Evolutionary conservation across 1,140 invertebrate genomes (phyloP), one percentile per base, ranked within the genome.

Genomic region (Andrena cerasifolii): DNA sequence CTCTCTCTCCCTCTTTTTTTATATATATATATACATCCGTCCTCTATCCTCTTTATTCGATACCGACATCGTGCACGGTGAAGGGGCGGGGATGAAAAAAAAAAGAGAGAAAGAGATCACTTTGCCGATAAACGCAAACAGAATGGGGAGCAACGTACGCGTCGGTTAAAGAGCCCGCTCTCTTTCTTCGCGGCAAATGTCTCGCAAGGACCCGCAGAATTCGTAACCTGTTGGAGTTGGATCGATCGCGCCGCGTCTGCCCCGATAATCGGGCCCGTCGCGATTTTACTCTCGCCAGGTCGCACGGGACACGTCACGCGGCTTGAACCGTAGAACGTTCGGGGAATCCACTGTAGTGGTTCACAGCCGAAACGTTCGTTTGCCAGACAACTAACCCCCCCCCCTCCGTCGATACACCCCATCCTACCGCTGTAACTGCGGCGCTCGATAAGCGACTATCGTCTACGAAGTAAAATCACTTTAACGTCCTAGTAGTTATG

Each of bases 31-130:
- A 82, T 68, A 54, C 75, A 43, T 71, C 72, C n/a, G n/a, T 43
- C 62, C 62, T 56, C 62, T 63, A 73, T 70, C 63, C 72, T 89
- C 80, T 21, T 76, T 58, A 47, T 80, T 80, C 83, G 81, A 88
- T 78, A 70, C 67, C 83, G 77, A 80, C 73, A 80, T 85, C 66
- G 78, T 75, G 71, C 82, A 8, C 53, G 51, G 71, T 62, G 33
- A 51, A 76, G 53, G 51, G 16, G 31, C n/a, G 1, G 31, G 2
- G 66, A 63, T 61, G 66, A 63, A 28, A n/a, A 49, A 16, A 18
- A n/a, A 16, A 6, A 12, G 31, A 54, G 51, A 67, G 51, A 47
- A 43, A 47, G 45, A 70, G 75, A 77, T 77, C 67, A 53, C 45
- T 77, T 71, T 62, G 56, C 45, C 31, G 75, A 77, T 77, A 77